Evolutionary conservation across 2,888 invertebrate genomes (phyloP).

Genomic region (Athrips mouffetella): DNA sequence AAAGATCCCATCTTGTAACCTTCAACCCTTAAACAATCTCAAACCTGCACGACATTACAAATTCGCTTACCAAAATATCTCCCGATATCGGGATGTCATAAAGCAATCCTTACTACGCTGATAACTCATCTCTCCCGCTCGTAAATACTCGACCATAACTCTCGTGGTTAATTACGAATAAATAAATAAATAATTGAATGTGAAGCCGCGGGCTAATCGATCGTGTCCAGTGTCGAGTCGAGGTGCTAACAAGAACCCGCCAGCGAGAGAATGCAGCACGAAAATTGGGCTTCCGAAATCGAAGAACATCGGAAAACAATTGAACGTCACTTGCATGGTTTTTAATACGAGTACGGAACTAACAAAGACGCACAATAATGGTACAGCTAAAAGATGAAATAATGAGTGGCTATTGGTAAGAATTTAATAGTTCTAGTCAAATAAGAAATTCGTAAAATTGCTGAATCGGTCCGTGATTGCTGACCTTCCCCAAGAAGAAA

Average conservation of each 20-base stretch:
- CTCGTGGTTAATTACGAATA: conserved; percentile 77
- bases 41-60: no score
- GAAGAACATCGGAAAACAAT: neutral
- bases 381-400: no score
- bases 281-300: conserved; percentile 31
- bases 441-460: no score
- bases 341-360: no score
- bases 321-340: no score
- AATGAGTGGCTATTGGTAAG: no score
- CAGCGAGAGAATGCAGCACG: conserved; percentile 23
- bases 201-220: conserved; percentile 76
- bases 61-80: conserved; percentile 29
- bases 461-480: no score
- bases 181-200: conserved; percentile 80
- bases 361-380: no score
- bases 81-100: conserved; percentile 33
- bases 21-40: no score
- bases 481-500: no score
- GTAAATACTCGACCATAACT: conserved; percentile 73
- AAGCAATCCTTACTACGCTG: conserved; percentile 46
- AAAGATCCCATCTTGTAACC: no score
- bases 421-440: neutral
- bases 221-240: conserved; percentile 48
- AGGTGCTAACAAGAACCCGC: conserved; percentile 72
- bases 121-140: conserved; percentile 59